Evolutionary conservation across 2,113 vertebrate genomes (phyloP), one percentile per base, ranked within the genome.

Genomic region (Leptocoma aspasia): DNA sequence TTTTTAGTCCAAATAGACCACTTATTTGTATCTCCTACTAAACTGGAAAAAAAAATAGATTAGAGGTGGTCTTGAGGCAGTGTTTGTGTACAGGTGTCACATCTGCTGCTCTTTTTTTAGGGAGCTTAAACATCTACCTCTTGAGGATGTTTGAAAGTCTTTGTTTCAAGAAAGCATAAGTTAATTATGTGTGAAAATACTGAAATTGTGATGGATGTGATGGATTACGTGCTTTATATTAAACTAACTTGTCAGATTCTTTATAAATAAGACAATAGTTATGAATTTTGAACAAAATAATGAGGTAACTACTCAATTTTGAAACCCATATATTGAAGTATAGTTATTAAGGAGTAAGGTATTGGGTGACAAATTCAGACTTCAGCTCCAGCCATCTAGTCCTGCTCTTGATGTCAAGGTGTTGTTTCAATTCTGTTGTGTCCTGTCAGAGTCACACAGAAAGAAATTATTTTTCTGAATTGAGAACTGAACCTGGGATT

Each of bases 51-150:
- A 61, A 39, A 7, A 4, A n/a, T 2, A 50, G 4, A 17, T 30
- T 39, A 57, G 23, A 47, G 6, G 28, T 53, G 3, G 0, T 75
- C 8, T 64, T 49, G 35, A 7, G 7, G 1, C 2, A 2, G 0
- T 24, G 2, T 47, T 70, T 71, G 27, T 18, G 9, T 37, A 10
- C 21, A 50, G 17, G 16, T 49, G 22, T 71, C 33, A 15, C 4
- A 24, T 39, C 39, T 68, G 14, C 44, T 63, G 39, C 12, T 23
- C 17, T 64, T 37, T 56, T 53, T 39, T 54, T 10, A 9, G n/a
- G 47, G 13, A 45, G 35, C 6, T 49, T 81, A 61, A 73, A 37
- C 11, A 60, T 21, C 17, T 45, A 10, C n/a, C 11, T 57, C 26
- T 53, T 54, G 12, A 22, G 24, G 23, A 42, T 11, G 2, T 80